Conservation (phyloP, 2,113 vertebrate species). For the Tricholaema leucomelas region DNA sequence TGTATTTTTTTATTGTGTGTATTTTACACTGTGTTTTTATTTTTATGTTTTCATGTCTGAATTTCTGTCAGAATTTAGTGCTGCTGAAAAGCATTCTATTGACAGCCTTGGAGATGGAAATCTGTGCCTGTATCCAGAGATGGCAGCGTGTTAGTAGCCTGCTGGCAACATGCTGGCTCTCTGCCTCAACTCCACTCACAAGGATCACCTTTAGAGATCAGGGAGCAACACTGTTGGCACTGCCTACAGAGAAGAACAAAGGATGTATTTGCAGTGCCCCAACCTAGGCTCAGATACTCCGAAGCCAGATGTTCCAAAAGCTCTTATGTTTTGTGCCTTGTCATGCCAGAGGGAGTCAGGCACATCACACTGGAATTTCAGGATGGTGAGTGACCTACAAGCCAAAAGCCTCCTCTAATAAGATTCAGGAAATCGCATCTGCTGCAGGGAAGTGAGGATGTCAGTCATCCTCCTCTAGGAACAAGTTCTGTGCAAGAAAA, state of each 20-base stretch:
- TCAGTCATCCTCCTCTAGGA: neutral
- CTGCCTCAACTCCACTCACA: neutral
- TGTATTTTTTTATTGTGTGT: constrained; percentile 49
- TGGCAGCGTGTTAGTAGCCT: neutral
- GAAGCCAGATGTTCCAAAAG: neutral
- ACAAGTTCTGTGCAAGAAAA: neutral
- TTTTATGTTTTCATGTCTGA: constrained; percentile 43
- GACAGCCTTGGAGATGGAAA: neutral
- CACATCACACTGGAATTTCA: neutral
- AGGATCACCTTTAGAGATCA: neutral
- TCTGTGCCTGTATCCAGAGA: neutral
- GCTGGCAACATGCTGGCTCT: neutral
- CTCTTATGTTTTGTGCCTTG: neutral
- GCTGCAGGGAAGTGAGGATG: neutral
- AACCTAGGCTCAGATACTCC: neutral
- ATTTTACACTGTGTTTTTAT: constrained; percentile 45
- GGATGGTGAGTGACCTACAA: neutral
- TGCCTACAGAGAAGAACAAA: neutral
- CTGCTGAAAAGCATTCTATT: constrained; percentile 10
- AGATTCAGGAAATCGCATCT: neutral
- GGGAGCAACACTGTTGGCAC: neutral
- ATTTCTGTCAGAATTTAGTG: constrained; percentile 51
- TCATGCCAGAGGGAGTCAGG: neutral
- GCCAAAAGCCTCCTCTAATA: neutral
- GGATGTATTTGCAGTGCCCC: neutral